Base-by-base conservation (phyloP, 1,140 invertebrate species). In the fruit fly (Drosophila melanogaster) region DNA sequence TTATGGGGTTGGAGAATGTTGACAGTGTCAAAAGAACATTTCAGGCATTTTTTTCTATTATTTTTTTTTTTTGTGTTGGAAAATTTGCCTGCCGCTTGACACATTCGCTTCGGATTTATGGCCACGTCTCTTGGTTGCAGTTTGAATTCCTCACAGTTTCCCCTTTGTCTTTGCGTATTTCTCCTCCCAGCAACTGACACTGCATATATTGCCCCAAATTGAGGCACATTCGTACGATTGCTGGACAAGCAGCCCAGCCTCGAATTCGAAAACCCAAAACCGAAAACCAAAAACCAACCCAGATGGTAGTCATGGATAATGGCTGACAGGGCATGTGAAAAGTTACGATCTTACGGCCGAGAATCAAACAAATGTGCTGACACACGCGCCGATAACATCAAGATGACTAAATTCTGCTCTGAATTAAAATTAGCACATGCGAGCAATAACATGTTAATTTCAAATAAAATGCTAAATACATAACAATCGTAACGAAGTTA, bases 141-240 rank as follows among this genome's bases (percentile, higher is more conserved):
- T 14, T 43, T 44, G 43, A 67, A 70, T 70, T 69, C 66, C 64
- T 69, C 26, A 22, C 50, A 17, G 8, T 54, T 54, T 19, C 41
- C 61, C 62, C 60, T 38, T 35, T 66, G 14, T 15, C 30, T 14
- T 38, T 15, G 19, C 12, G 37, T 38, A 14, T 38, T 38, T 11
- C 33, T 56, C n/a, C 35, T 26, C 26, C 41, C 46, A 17, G 47
- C 50, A 77, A 72, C 59, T 83, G 67, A 83, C 79, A 79, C 75
- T 87, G 84, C 84, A 87, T 67, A 87, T 67, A 73, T 89, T 89
- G 79, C 75, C 81, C 75, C 79, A 83, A 79, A 83, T 86, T 89
- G 67, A 70, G 78, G 57, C 56, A 74, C 55, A 58, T 58, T 55
- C 53, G 57, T 51, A 66, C 44, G 66, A 58, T 46, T 46, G 51